These are phyloP conservation scores for Ligdia adustata DNA, from an alignment of 2,888 invertebrate species.

Conservation along the genomic window DNA sequence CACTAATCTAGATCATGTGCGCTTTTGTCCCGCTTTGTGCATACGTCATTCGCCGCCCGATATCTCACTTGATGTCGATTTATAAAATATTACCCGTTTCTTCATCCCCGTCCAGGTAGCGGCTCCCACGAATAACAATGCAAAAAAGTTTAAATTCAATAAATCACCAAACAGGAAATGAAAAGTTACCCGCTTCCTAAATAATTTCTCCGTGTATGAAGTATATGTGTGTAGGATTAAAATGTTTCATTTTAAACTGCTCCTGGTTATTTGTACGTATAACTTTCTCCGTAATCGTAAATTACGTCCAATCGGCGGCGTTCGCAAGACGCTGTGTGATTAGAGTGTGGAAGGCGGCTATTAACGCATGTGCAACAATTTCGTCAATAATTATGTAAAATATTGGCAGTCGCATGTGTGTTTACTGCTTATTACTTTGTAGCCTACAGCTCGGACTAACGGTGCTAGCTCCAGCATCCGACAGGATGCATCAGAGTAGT, in stretches of 20 bases:
- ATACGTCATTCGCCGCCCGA: conserved; percentile 49
- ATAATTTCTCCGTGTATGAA: conserved; percentile 47
- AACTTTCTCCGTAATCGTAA: conserved; percentile 52
- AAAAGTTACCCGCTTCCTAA: conserved; percentile 54
- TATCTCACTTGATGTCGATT: conserved; percentile 83
- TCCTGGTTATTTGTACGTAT: conserved; percentile 44
- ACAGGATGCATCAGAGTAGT: conserved; percentile 47
- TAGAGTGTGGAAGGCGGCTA: conserved; percentile 53
- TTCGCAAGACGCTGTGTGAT: conserved; percentile 55
- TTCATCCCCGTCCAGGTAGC: conserved; percentile 78
- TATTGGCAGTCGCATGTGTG: conserved; percentile 66
- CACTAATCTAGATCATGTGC: conserved; percentile 83
- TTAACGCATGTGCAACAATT: conserved; percentile 67
- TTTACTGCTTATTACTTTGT: conserved; percentile 74
- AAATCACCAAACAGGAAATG: conserved; percentile 77
- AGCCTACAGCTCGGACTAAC: conserved; percentile 64
- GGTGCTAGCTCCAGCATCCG: conserved; percentile 53
- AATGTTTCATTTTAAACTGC: conserved; percentile 50
- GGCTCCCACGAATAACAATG: conserved; percentile 76
- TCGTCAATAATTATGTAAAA: conserved; percentile 69
- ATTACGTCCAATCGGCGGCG: conserved; percentile 50
- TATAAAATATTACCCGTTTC: conserved; percentile 74
- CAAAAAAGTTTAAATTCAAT: conserved; percentile 66
- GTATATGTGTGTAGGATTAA: conserved; percentile 51
- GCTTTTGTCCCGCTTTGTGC: conserved; percentile 70